Evolutionary conservation across 2,888 invertebrate genomes (phyloP).

Genomic region (Nomada lathburiana): DNA sequence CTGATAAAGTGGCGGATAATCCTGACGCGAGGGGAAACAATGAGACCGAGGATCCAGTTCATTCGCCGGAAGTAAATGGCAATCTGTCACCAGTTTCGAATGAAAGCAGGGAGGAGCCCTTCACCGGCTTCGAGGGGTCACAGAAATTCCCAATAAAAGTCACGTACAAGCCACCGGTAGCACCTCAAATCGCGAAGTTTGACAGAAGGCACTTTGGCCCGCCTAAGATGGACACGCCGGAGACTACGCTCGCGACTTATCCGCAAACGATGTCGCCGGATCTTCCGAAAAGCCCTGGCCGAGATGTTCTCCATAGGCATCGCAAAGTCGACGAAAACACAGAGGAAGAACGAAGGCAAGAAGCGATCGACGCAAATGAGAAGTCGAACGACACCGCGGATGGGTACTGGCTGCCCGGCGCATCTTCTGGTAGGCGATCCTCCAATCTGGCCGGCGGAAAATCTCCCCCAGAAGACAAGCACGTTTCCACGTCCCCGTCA

Average conservation of each 20-base stretch:
- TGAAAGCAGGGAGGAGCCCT: slow-evolving; percentile 66
- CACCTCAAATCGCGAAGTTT: slow-evolving; percentile 75
- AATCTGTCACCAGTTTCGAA: slow-evolving; percentile 30
- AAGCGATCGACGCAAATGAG: slow-evolving; percentile 36
- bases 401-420: slow-evolving; percentile 52
- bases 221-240: slow-evolving; percentile 70
- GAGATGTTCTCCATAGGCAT: slow-evolving; percentile 71
- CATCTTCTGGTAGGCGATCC: slow-evolving; percentile 52
- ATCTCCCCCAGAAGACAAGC: slow-evolving; percentile 35
- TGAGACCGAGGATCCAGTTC: slow-evolving; percentile 9
- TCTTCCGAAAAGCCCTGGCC: slow-evolving; percentile 74
- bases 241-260: slow-evolving; percentile 44
- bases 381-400: slow-evolving; percentile 47
- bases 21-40: slow-evolving; percentile 7
- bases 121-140: slow-evolving; percentile 76
- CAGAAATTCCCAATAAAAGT: slow-evolving; percentile 76
- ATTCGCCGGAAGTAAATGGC: slow-evolving; percentile 23
- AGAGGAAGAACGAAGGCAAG: slow-evolving; percentile 37
- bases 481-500: not conserved
- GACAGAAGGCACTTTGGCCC: slow-evolving; percentile 80
- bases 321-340: slow-evolving; percentile 62
- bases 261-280: slow-evolving; percentile 63
- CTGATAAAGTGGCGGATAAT: slow-evolving; percentile 23
- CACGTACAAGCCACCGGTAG: slow-evolving; percentile 68
- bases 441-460: slow-evolving; percentile 39